Percentiles rank a stretch among this genome's conserved stretches.
Conservation (phyloP, 2,113 vertebrate genomes). For the Protobothrops mucrosquamatus region DNA sequence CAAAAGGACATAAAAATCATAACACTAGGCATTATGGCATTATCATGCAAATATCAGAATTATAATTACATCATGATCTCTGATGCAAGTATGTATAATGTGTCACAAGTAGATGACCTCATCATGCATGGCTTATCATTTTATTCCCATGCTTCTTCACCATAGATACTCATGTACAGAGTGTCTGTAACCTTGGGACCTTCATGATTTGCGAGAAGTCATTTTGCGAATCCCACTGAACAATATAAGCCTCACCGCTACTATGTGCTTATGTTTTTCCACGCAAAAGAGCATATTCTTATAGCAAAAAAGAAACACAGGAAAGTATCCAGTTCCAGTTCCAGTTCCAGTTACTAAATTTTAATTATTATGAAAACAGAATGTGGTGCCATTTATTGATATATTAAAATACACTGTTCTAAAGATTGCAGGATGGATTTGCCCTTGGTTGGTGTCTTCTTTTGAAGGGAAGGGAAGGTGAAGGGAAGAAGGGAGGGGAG, state of each 20-base stretch:
- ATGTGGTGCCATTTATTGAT: neutral
- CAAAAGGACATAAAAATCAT: neutral
- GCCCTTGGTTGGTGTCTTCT: neutral
- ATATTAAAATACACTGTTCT: neutral
- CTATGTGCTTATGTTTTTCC: neutral
- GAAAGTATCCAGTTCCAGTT: neutral
- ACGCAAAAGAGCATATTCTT: neutral
- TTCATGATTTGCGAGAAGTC: neutral
- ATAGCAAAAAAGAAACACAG: neutral
- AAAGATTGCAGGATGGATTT: neutral
- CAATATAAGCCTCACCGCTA: neutral
- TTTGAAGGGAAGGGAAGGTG: neutral
- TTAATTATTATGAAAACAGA: neutral
- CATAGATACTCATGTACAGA: neutral
- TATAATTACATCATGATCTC: neutral
- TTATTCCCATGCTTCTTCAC: neutral
- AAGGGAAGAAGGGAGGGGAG: neutral
- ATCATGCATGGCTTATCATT: neutral
- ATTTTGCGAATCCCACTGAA: neutral
- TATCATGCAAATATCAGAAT: neutral
- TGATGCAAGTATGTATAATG: neutral
- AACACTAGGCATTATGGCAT: neutral
- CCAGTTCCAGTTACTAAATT: neutral
- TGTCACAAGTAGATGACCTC: neutral
- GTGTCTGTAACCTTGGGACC: neutral